Evolutionary conservation across 2,797 vertebrate species (phyloP).

Genomic region (Sebastes miniatus): DNA sequence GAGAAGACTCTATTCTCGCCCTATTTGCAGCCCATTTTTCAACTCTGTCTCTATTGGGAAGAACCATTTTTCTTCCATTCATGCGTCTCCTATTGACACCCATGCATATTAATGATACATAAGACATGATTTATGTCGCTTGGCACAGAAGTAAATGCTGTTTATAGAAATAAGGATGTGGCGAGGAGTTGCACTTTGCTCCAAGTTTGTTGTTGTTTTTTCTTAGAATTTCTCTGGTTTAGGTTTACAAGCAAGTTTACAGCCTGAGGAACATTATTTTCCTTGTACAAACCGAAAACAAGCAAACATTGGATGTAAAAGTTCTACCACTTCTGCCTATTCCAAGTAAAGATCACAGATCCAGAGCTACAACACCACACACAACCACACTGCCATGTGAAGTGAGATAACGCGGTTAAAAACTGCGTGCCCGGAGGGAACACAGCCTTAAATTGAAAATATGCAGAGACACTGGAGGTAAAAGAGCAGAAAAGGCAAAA

Average conservation of each 20-base stretch:
- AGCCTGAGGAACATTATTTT: neutral
- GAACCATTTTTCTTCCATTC: slow-evolving; percentile 85
- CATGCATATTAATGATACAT: slow-evolving; percentile 84
- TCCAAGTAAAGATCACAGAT: slow-evolving; percentile 4
- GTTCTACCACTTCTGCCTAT: neutral
- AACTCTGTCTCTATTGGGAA: slow-evolving; percentile 75
- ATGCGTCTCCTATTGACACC: slow-evolving; percentile 84
- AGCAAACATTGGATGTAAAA: neutral
- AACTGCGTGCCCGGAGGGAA: neutral
- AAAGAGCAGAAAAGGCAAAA: neutral
- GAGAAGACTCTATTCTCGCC: slow-evolving; percentile 44
- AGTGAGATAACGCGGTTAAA: slow-evolving; percentile 4
- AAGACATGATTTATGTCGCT: slow-evolving; percentile 80
- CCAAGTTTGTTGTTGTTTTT: slow-evolving; percentile 41
- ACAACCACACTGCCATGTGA: neutral
- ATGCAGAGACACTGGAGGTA: neutral
- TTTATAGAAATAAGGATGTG: slow-evolving; percentile 78
- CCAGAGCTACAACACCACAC: neutral
- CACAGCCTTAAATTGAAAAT: slow-evolving; percentile 11
- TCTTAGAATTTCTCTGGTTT: slow-evolving; percentile 12
- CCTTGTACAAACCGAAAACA: neutral
- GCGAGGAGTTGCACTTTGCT: slow-evolving; percentile 53
- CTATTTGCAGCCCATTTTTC: slow-evolving; percentile 75
- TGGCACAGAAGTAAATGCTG: slow-evolving; percentile 76
- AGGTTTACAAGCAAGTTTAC: slow-evolving; percentile 13